A percentile compares a stretch with the other conserved stretches of the same genome.
These are phyloP conservation scores for Zaprionus nigranus DNA, from an alignment of 1,140 invertebrate genomes.

Conservation along the genomic window DNA sequence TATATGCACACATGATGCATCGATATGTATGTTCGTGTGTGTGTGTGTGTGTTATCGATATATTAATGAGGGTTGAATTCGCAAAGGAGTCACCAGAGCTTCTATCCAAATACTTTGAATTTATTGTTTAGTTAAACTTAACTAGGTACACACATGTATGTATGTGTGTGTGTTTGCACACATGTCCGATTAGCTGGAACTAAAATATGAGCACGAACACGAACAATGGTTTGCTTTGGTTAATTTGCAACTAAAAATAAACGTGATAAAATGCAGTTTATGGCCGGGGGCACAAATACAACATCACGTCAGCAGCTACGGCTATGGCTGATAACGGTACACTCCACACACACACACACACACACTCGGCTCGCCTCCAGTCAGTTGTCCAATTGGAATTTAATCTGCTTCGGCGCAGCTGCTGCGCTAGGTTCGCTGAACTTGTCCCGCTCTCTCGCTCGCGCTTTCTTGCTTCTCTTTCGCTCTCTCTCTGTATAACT, in stretches of 20 bases:
- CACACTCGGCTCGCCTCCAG: slow-evolving; percentile 25
- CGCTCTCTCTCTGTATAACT: slow-evolving; percentile 19
- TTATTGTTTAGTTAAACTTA: not conserved
- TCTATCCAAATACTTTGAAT: not conserved
- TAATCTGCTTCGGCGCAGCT: slow-evolving; percentile 61
- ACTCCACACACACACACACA: not conserved
- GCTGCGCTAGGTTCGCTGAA: slow-evolving; percentile 69
- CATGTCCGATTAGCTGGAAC: not conserved
- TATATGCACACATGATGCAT: not conserved
- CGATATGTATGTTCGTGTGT: not conserved
- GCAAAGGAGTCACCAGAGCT: not conserved
- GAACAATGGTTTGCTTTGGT: slow-evolving; percentile 37
- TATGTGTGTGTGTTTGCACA: not conserved
- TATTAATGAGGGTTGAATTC: slow-evolving; percentile 30
- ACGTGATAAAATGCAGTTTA: slow-evolving; percentile 81
- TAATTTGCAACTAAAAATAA: slow-evolving; percentile 77
- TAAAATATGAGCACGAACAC: not conserved
- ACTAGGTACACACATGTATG: not conserved
- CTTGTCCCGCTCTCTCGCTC: slow-evolving; percentile 37
- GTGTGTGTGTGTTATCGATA: slow-evolving; percentile 10
- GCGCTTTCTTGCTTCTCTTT: slow-evolving; percentile 7
- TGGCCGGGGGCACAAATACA: not conserved
- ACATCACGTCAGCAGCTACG: not conserved
- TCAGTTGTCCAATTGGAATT: slow-evolving; percentile 66
- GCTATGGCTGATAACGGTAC: slow-evolving; percentile 48